Base-by-base conservation (phyloP, 92 coral and sea anemone genomes). In the Palythoa caribaeorum region DNA sequence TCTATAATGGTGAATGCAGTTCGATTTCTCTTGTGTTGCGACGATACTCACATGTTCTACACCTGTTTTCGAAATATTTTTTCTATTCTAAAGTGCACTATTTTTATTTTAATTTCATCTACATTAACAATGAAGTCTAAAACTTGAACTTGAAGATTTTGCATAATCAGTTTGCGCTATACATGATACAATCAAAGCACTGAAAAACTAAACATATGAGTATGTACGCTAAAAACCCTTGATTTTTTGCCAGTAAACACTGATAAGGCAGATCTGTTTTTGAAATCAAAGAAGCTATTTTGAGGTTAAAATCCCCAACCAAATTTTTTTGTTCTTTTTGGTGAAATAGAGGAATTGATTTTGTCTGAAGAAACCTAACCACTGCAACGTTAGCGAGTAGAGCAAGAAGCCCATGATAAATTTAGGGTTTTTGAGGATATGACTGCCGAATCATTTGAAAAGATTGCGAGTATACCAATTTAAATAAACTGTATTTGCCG, bases 21-120 rank as follows among this genome's bases (percentile, higher is more conserved):
- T 52, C 1, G 69, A 48, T 51, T 76, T 76, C 40, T 39, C 80
- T 76, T 76, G 80, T 12, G 80, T 53, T 77, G 69, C 63, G 63
- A 77, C 28, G 13, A 77, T 2, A 5, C 9, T 77, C 83, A 59
- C 17, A 54, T 77, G 83, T 77, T 77, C 63, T 59, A 36, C 83
- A 77, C 54, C 12, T 77, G 83, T n/a, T 19, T 77, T 52, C 63
- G 48, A 59, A 65, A 54, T 28, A 38, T 54, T 28, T 54, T 54
- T 20, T 77, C 55, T 11, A 38, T 40, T 40, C 78, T 20, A 74
- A 74, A 74, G 4, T 8, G 78, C 57, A 9, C 55, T n/a, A 48
- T 76, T 76, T 76, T 40, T 19, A 35, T 47, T 13, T 76, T 20
- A 47, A 16, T 50, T 28, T n/a, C 3, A n/a, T 76, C 28, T 48